Percentiles rank a stretch among this genome's conserved stretches.
Conservation (phyloP, 2,888 invertebrate genomes). For the Noctua pronuba region DNA sequence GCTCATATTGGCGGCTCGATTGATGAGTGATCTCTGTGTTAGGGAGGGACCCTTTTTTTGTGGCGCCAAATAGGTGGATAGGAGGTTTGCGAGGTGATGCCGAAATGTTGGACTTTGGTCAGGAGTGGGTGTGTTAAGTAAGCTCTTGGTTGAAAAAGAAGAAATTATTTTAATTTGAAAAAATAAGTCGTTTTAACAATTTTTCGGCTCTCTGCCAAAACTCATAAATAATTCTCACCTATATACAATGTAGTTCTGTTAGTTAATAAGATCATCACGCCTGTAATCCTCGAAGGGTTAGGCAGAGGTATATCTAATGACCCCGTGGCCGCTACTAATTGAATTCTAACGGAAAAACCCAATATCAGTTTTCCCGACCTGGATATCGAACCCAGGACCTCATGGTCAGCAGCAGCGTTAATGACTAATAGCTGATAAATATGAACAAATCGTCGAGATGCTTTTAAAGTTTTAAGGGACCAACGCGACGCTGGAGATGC, state of each 20-base stretch:
- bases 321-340: too few relatives aligned
- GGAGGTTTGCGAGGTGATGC: constrained; percentile 7
- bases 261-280: too few relatives aligned
- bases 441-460: neutral
- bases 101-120: neutral
- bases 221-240: neutral
- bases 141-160: neutral
- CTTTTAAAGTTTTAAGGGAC: neutral
- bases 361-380: too few relatives aligned
- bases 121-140: too few relatives aligned
- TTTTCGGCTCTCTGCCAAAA: neutral
- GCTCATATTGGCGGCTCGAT: constrained; percentile 74
- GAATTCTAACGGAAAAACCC: too few relatives aligned
- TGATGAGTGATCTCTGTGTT: constrained; percentile 79
- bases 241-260: neutral
- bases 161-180: neutral
- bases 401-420: too few relatives aligned
- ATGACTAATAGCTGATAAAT: too few relatives aligned
- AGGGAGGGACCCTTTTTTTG: constrained; percentile 66
- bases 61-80: constrained; percentile 63
- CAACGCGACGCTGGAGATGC: neutral
- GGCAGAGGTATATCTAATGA: too few relatives aligned
- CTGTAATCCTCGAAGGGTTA: too few relatives aligned
- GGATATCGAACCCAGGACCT: too few relatives aligned
- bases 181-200: neutral